phyloP scores from a whole-genome alignment of 2,113 vertebrate species.

The Apus apus region DNA sequence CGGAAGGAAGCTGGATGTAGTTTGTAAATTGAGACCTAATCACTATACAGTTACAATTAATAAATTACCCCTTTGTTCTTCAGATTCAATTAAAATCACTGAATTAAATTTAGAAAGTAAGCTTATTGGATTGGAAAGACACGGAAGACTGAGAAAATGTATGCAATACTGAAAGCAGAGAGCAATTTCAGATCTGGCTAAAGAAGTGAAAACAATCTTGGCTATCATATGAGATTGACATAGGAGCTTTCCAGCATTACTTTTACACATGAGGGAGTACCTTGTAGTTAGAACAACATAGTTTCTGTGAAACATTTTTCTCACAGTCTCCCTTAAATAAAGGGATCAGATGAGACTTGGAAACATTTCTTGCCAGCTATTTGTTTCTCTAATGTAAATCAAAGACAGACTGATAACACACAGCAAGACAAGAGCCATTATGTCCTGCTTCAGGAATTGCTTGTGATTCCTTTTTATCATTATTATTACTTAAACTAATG shows the following conservation, averaged over 20 bases:
- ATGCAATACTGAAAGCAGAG: neutral
- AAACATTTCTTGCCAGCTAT: conserved; percentile 27
- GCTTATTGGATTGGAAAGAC: neutral
- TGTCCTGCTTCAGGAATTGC: neutral
- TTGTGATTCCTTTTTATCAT: conserved; percentile 5
- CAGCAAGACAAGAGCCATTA: conserved; percentile 17
- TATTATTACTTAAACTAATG: conserved; percentile 46
- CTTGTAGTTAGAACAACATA: neutral
- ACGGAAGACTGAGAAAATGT: neutral
- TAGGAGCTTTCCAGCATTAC: neutral
- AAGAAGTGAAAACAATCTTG: neutral
- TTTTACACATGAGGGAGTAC: neutral
- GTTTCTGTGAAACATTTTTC: neutral
- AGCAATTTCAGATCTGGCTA: neutral
- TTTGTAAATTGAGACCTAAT: neutral
- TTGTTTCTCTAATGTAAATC: conserved; percentile 42
- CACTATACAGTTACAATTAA: neutral
- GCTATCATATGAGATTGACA: neutral
- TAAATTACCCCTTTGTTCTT: neutral
- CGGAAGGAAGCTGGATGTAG: neutral
- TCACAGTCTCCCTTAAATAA: neutral
- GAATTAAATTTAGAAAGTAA: neutral
- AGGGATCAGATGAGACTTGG: neutral
- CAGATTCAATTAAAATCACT: conserved; percentile 21
- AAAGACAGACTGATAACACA: conserved; percentile 34